Conservation (phyloP, 2,113 vertebrate genomes). For the Tiliqua scincoides region DNA sequence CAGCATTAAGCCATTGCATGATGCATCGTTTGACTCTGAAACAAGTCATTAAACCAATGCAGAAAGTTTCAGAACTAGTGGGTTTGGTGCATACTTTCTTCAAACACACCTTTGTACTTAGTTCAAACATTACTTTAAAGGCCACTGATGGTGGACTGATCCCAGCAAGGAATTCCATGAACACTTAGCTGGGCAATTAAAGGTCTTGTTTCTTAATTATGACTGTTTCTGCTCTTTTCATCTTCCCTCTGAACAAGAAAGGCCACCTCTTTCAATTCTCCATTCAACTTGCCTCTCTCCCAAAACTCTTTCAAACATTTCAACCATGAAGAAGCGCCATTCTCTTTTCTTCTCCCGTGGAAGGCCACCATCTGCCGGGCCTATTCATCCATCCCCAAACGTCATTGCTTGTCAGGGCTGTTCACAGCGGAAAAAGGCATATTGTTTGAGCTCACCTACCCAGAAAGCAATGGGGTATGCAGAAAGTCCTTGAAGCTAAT, state of each 20-base stretch:
- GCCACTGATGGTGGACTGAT: not conserved
- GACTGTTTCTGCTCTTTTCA: not conserved
- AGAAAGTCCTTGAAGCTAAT: not conserved
- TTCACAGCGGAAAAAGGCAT: not conserved
- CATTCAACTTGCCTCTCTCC: not conserved
- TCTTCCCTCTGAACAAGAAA: not conserved
- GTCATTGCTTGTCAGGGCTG: not conserved
- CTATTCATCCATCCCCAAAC: not conserved
- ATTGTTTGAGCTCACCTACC: not conserved
- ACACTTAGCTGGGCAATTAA: not conserved
- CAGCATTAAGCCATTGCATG: too few species aligned
- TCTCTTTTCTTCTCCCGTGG: not conserved
- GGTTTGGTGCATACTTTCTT: not conserved
- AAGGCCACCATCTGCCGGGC: not conserved
- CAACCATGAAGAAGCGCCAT: not conserved
- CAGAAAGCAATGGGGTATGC: not conserved
- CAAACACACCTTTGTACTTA: not conserved
- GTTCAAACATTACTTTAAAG: not conserved
- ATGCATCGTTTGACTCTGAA: too few species aligned
- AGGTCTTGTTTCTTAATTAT: not conserved
- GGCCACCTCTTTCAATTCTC: not conserved
- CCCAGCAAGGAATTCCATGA: not conserved
- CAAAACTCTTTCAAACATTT: not conserved
- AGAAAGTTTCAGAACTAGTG: not conserved
- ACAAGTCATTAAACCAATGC: not conserved